Conservation (phyloP, 2,113 vertebrate genomes). For the Serilophus lunatus region DNA sequence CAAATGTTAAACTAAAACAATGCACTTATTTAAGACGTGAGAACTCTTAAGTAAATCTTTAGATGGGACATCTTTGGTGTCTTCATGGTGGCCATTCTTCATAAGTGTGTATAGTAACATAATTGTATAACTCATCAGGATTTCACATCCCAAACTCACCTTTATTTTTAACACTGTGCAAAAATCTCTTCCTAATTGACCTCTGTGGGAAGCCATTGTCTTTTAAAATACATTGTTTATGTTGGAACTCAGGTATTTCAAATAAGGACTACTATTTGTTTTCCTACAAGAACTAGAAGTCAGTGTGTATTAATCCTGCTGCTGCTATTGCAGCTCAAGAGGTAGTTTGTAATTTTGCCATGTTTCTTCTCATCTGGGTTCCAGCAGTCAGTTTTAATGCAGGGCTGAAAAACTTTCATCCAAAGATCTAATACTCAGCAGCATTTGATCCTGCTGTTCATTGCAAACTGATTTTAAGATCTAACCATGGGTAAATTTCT, state of each 20-base stretch:
- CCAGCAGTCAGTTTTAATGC: not conserved
- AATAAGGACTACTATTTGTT: not conserved
- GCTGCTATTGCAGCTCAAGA: not conserved
- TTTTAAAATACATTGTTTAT: not conserved
- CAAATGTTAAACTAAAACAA: not conserved
- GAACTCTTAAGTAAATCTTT: not conserved
- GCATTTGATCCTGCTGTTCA: not conserved
- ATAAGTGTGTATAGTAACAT: not conserved
- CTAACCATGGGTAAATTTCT: not conserved
- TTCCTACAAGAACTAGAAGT: not conserved
- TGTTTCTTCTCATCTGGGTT: not conserved
- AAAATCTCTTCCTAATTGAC: not conserved
- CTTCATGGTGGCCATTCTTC: not conserved
- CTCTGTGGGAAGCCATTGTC: not conserved
- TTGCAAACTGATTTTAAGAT: not conserved
- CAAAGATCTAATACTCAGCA: not conserved
- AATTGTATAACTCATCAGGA: not conserved
- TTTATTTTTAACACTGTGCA: not conserved
- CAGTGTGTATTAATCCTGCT: not conserved
- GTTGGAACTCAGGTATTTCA: not conserved
- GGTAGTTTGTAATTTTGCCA: not conserved
- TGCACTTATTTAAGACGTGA: not conserved
- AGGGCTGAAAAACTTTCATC: not conserved
- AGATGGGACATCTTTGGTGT: accelerated
- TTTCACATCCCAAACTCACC: not conserved